Percentiles rank a stretch among this genome's conserved stretches.
phyloP scores from a whole-genome alignment of 2,888 invertebrate genomes.

The Tuta absoluta region DNA sequence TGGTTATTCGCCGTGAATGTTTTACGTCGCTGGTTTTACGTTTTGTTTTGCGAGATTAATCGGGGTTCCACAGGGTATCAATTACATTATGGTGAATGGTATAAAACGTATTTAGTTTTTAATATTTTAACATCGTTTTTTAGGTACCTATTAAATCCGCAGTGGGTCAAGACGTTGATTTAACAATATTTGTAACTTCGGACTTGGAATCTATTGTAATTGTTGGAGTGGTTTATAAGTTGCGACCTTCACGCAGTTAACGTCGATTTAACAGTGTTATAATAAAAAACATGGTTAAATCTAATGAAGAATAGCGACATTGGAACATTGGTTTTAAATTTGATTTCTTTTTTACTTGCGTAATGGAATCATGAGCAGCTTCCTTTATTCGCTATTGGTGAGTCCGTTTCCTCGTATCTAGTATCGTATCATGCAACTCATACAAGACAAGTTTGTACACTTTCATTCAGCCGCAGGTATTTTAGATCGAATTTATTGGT shows the following conservation, averaged over 20 bases:
- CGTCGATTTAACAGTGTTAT: not conserved
- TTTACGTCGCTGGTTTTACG: constrained; percentile 58
- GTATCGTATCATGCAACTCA: constrained; percentile 3
- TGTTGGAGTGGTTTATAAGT: too few relatives aligned
- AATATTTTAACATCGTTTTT: not conserved
- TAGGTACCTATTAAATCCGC: too few relatives aligned
- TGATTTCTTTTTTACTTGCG: constrained; percentile 8
- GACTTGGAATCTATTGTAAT: too few relatives aligned
- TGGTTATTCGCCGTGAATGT: constrained; percentile 59
- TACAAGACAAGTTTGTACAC: constrained; percentile 23
- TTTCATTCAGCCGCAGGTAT: constrained; percentile 21
- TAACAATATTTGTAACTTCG: too few relatives aligned
- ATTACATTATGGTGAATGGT: constrained; percentile 28
- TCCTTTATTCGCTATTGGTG: constrained; percentile 11
- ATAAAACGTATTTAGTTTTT: not conserved
- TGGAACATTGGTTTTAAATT: not conserved
- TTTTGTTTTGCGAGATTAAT: constrained; percentile 62
- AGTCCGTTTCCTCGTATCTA: constrained; percentile 14
- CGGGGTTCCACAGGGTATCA: constrained; percentile 45
- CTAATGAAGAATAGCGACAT: not conserved
- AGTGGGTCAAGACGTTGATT: too few relatives aligned
- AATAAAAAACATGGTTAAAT: too few relatives aligned
- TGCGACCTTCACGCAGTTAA: too few relatives aligned
- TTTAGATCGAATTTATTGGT: constrained; percentile 20
- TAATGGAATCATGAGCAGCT: not conserved